Evolutionary conservation across 2,888 invertebrate genomes (phyloP).

Genomic region (Eretmocerus hayati): DNA sequence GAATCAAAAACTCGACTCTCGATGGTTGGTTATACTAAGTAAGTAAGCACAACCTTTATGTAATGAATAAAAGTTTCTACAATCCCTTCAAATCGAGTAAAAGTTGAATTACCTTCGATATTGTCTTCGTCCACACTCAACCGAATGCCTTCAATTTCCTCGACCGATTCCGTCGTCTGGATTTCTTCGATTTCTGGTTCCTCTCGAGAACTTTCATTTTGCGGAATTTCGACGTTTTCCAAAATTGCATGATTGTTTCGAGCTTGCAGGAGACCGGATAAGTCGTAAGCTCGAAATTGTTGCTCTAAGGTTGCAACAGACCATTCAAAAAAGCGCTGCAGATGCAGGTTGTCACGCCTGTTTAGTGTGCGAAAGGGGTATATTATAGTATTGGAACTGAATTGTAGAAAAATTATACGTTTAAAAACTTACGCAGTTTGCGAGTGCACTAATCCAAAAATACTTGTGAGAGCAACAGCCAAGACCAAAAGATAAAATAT

Average conservation of each 20-base stretch:
- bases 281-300: neutral
- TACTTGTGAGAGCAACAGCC: constrained; percentile 26
- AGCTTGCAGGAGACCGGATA: neutral
- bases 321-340: constrained; percentile 5
- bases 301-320: neutral
- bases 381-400: neutral
- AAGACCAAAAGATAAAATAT: constrained; percentile 28
- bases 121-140: neutral
- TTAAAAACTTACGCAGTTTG: constrained; percentile 29
- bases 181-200: neutral
- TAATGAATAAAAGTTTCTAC: neutral
- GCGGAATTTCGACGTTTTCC: neutral
- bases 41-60: too few species aligned
- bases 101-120: neutral
- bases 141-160: constrained; percentile 8
- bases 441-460: constrained; percentile 32
- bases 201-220: neutral
- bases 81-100: neutral
- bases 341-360: constrained; percentile 18
- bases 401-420: neutral
- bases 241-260: neutral
- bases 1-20: too few species aligned
- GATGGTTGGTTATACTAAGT: neutral
- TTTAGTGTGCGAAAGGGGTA: neutral
- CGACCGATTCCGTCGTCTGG: neutral